Base-by-base conservation (phyloP, 2,888 invertebrate species). In the Allacma fusca region DNA sequence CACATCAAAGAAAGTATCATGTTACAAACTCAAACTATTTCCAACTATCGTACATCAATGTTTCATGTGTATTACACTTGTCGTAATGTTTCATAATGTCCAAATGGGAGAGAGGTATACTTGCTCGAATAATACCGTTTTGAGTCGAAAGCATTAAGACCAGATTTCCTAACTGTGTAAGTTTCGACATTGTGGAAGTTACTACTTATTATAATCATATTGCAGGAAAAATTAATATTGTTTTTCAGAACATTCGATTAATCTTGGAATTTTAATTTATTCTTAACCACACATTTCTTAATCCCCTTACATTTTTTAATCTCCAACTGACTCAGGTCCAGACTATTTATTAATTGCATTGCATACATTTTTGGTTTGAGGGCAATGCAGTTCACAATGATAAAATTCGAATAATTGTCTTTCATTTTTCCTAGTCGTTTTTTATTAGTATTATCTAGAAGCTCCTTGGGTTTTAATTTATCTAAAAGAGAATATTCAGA, bases 401-500 rank as follows among this genome's bases (percentile, higher is more conserved):
- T 82, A 12, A 29, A 62, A 9, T 84, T 83, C 28, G 83, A 82
- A 21, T 80, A 79, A 80, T 86, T 85, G 80, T 86, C 85, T 80
- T 86, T 86, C 76, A 85, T 83, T 62, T 84, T 83, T 13, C 85
- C 85, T 19, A 85, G 40, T 23, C 81, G 81, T 79, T 85, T 85
- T 70, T 85, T 85, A 80, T 85, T 86, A 23, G 28, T 71, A 13
- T 62, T 75, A 62, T 62, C 74, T 72, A 83, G 12, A 16, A 72
- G 26, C 1, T 21, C n/a, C 19, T 59, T 59, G 9, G 24, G 29
- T 7, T 50, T 50, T 2, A 28, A 5, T 4, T 19, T 50, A 77
- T 86, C 83, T 62, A 78, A 74, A 75, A 74, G 57, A 1, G 84
- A 83, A 79, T 85, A 86, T 62, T 85, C 82, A 71, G 81, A 81